Evolutionary conservation across 2,797 vertebrate genomes (phyloP), one percentile per base, ranked within the genome.

Genomic region (Lepilemur ruficaudatus): DNA sequence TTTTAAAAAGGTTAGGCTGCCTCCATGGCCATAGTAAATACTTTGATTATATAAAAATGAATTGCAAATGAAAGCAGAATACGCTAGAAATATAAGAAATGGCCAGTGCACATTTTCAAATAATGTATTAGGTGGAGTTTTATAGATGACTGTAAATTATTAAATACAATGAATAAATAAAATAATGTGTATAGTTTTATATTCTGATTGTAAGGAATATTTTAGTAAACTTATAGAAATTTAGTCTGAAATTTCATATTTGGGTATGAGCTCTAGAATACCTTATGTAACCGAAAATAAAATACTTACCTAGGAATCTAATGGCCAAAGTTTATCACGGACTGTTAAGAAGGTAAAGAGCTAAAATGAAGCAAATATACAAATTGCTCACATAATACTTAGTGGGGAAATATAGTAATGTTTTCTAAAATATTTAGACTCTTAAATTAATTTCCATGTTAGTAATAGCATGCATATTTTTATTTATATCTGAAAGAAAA

Each of bases 401-500:
- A 84, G 57, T 65, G 20, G 25, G 11, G 15, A 72, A 94, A 80
- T n/a, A 79, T 13, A 90, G 81, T 38, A 52, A 87, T 57, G 10
- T 46, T 94, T 70, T 46, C n/a, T 91, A 91, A 95, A 84, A 76
- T 59, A 9, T 69, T 52, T 30, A 61, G 13, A 65, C 30, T 69
- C 15, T 91, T 38, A 83, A 70, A 91, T 63, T 84, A 41, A 75
- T 88, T 88, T 95, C 15, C 17, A 43, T 88, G 82, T 88, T 52
- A n/a, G 14, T 89, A 75, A 78, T 80, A 78, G 14, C 38, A 22
- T 85, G 15, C 22, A 46, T 72, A 83, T 72, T 46, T 76, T 85
- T 81, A 72, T 52, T 12, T 28, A 18, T 43, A 48, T 57, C 9
- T 7, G 55, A 89, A 78, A 41, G 12, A 69, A 76, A 88, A 23